Base-by-base conservation (phyloP, 2,113 vertebrate species). In the Trematocara zebra region DNA sequence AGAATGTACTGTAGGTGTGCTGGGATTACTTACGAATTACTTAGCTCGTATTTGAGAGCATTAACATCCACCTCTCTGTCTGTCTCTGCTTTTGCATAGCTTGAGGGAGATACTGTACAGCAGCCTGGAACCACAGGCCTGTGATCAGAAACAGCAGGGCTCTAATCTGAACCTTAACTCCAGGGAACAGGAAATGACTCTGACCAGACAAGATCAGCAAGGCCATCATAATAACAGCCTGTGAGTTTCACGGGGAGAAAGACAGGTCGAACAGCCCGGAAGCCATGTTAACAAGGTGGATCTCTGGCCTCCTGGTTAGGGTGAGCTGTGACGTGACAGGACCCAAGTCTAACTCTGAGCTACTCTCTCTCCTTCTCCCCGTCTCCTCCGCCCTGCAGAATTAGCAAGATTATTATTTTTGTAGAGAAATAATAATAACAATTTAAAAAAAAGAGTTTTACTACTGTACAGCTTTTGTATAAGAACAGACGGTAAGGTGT, bases 381-480 rank as follows among this genome's bases (percentile, higher is more conserved):
- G 51, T 72, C 81, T 85, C 83, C 67, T 80, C 57, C 54, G 23
- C 42, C 89, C 69, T 35, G 61, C 90, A 95, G 84, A 92, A 84
- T 93, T 94, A 95, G 93, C 87, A 83, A 95, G 93, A 93, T 96
- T 96, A 95, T 96, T 97, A 96, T 96, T 96, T 96, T 96, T 96
- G 89, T 96, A 96, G 95, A 94, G 88, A 95, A 95, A 94, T 84
- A 74, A 67, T 52, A 87, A 93, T 90, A 92, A 92, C 78, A 78
- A 86, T 72, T 33, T 47, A 47, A 91, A 85, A 88, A 85, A 92
- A 91, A 93, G 23, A 92, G 82, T 95, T 96, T 96, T 96, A 94
- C 88, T 96, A 96, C 93, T 96, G 96, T 96, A 96, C 96, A 96
- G 95, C 86, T 96, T 97, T 96, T 96, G 91, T 96, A 96, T 94